Evolutionary conservation across 2,888 invertebrate species (phyloP), one percentile per base, ranked within the genome.

Genomic region (Stenichneumon culpator): DNA sequence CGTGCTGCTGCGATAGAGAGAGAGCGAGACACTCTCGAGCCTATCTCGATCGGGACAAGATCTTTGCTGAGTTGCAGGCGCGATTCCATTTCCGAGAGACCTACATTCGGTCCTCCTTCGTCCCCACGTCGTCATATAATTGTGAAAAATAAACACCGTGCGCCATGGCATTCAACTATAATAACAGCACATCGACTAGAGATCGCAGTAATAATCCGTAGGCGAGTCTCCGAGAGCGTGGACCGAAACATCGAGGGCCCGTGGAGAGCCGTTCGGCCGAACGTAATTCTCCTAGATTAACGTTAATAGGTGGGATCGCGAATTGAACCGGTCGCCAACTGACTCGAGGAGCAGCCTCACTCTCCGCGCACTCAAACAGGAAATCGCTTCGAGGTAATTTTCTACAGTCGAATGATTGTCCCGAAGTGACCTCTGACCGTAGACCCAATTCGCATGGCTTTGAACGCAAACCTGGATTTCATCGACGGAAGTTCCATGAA

Each of bases 41-140:
- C 54, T 39, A 72, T 79, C 79, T 82, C 85, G 75, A 82, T 85
- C 72, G 75, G 47, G 47, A 54, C 36, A 52, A 77, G 82, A 83
- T 82, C 77, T 52, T 74, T 65, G 32, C 47, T 63, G 60, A 65
- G 74, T 72, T 82, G 65, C 79, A 85, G 74, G 84, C 82, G 75
- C 74, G 70, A 82, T 82, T 85, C 74, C 75, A 85, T 82, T 82
- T 82, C 79, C 79, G 79, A 79, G 82, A 72, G 79, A 82, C 85
- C 85, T 82, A 85, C 74, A 82, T 85, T 77, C 39, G 54, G 65
- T 65, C 57, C 22, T 67, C 73, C 75, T 36, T 60, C 79, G 69
- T 79, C 70, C 16, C 60, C 81, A 11, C 57, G 69, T 65, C 67
- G 74, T 65, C 60, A 44, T 47, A 63, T 47, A 5, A 25, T 39